Evolutionary conservation across 2,797 vertebrate species (phyloP).

Genomic region (Sebastolobus alascanus): DNA sequence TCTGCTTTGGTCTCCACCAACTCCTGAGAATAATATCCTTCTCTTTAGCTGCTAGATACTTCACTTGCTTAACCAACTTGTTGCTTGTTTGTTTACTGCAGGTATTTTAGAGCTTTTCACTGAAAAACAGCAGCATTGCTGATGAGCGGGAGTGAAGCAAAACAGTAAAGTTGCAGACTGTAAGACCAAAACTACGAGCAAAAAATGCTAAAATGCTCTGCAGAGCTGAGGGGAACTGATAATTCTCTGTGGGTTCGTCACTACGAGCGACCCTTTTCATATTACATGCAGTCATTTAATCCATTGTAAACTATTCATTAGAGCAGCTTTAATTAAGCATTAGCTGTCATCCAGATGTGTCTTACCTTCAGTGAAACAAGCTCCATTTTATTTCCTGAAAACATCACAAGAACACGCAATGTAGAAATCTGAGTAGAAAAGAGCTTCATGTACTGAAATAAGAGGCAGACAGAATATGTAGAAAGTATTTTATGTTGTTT

Average conservation of each 20-base stretch:
- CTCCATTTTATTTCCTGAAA: conserved; percentile 45
- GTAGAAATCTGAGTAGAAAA: not conserved
- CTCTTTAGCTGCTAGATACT: not conserved
- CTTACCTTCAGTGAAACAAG: conserved; percentile 52
- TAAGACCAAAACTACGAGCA: not conserved
- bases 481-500: conserved; percentile 33
- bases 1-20: not conserved
- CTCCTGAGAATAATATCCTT: not conserved
- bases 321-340: not conserved
- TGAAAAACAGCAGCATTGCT: not conserved
- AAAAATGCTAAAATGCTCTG: not conserved
- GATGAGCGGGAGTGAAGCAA: not conserved
- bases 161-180: not conserved
- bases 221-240: not conserved
- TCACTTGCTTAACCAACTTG: not conserved
- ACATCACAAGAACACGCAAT: conserved; percentile 4
- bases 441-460: conserved; percentile 15
- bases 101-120: not conserved
- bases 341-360: not conserved
- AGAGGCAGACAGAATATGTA: conserved; percentile 25
- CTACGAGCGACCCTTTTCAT: not conserved
- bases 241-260: not conserved
- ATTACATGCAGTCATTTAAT: not conserved
- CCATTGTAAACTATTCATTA: not conserved
- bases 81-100: not conserved